phyloP scores from a whole-genome alignment of 2,888 invertebrate genomes.

The Myathropa florea region DNA sequence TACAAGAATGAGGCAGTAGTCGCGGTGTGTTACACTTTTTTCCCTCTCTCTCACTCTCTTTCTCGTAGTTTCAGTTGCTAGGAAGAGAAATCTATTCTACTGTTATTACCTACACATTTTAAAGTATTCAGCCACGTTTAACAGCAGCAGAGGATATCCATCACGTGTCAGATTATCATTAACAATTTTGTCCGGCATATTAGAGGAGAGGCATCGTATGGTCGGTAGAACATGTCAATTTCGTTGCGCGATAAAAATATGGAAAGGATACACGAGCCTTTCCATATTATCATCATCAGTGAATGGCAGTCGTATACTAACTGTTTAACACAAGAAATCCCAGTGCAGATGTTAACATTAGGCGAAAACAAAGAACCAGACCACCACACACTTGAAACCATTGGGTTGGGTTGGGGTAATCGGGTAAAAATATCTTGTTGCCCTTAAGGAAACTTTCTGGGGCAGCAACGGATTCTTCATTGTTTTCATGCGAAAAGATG shows the following conservation, averaged over 20 bases:
- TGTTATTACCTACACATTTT: constrained; percentile 49
- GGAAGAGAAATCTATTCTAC: constrained; percentile 30
- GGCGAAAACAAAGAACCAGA: background rate
- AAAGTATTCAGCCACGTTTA: constrained; percentile 11
- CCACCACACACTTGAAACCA: background rate
- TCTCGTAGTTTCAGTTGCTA: background rate
- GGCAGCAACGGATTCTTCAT: background rate
- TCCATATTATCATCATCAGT: constrained; percentile 42
- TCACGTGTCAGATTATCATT: constrained; percentile 74
- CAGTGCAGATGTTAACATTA: constrained; percentile 44
- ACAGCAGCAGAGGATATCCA: constrained; percentile 55
- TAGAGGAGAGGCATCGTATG: constrained; percentile 18
- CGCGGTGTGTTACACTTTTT: constrained; percentile 40
- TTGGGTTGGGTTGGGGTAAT: constrained; percentile 48
- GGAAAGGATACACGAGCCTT: constrained; percentile 49
- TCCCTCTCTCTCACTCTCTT: too few species aligned
- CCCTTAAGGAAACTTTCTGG: constrained; percentile 23
- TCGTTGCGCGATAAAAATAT: constrained; percentile 48
- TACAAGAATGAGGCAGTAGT: background rate
- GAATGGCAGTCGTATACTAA: constrained; percentile 51
- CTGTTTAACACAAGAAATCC: constrained; percentile 42
- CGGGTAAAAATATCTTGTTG: constrained; percentile 55
- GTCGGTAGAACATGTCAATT: constrained; percentile 59
- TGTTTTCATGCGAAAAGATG: constrained; percentile 19
- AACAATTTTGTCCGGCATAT: constrained; percentile 74